Percentiles rank a stretch among this genome's conserved stretches.
These are phyloP conservation scores for Erpetoichthys calabaricus DNA, from an alignment of 2,797 vertebrate species.

Conservation along the genomic window DNA sequence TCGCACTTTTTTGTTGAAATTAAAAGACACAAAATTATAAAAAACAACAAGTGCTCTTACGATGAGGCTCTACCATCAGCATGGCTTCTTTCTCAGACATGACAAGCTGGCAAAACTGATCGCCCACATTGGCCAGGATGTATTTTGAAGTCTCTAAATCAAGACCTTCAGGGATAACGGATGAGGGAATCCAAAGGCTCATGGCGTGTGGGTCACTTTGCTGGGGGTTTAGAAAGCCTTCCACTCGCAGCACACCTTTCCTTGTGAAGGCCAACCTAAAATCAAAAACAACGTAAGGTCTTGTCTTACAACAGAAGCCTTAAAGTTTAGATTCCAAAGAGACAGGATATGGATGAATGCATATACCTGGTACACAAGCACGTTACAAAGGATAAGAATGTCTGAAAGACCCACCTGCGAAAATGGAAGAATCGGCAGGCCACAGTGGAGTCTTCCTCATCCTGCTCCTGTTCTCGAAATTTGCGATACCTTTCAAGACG, in stretches of 20 bases:
- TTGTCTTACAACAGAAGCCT: too few relatives aligned
- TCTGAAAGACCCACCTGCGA: conserved; percentile 57
- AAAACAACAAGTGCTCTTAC: too few relatives aligned
- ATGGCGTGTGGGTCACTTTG: conserved; percentile 94
- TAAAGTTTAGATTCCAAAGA: too few relatives aligned
- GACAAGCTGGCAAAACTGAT: conserved; percentile 96
- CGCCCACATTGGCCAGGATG: conserved; percentile 93
- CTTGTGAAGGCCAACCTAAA: conserved; percentile 87
- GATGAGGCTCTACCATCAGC: conserved; percentile 98
- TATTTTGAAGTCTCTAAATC: conserved; percentile 98
- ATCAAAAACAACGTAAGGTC: conserved; percentile 12
- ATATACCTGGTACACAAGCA: too few relatives aligned
- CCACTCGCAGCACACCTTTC: conserved; percentile 87
- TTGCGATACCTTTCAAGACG: conserved; percentile 91
- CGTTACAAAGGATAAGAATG: too few relatives aligned
- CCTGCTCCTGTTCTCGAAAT: conserved; percentile 84
- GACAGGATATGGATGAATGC: too few relatives aligned
- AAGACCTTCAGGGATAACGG: conserved; percentile 73
- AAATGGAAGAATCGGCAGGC: conserved; percentile 97
- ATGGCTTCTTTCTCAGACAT: conserved; percentile 99
- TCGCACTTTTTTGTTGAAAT: too few relatives aligned
- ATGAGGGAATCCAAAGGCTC: conserved; percentile 89
- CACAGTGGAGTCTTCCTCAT: conserved; percentile 94
- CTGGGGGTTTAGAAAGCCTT: conserved; percentile 91
- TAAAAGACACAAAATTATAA: too few relatives aligned